Evolutionary conservation across 2,797 vertebrate species (phyloP), one percentile per base, ranked within the genome.

Genomic region (Taeniopygia guttata): DNA sequence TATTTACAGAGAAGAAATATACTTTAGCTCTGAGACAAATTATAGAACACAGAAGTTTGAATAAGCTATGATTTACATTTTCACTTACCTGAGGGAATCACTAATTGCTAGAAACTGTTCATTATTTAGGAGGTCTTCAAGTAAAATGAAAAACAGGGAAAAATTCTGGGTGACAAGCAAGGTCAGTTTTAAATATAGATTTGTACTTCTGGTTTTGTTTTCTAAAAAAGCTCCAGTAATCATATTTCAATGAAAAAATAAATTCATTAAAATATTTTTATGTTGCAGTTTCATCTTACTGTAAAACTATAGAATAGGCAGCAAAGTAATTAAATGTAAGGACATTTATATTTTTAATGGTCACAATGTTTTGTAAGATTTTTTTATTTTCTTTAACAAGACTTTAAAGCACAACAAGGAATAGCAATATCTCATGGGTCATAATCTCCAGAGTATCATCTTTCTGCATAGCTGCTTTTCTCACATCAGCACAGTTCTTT

Each of bases 51-150:
- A 94, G 89, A 84, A 86, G 59, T 89, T 86, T 85, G 52, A 89
- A 64, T 64, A 93, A 96, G 93, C 66, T 63, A 43, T 32, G 56
- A 96, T 95, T 95, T 97, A 91, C 83, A 90, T 94, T 94, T 91
- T 92, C 80, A 70, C 62, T 91, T 94, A 96, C 89, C 81, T 83
- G 83, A 93, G 87, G 92, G 75, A 93, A 90, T 92, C 74, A 85
- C 89, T 95, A 96, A 95, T 94, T 94, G 54, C 81, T 83, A 91
- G 80, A 94, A 94, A 78, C 5, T 6, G 55, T 93, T 94, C 76
- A 87, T 94, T 94, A 94, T 94, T 95, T 93, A 95, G 67, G 48
- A 81, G 34, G 12, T 77, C 75, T 89, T 89, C 72, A 78, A 85
- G 49, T 68, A 93, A 85, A 95, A 94, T 64, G 21, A 87, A 66